Evolutionary conservation across 2,797 vertebrate genomes (phyloP), one percentile per base, ranked within the genome.

Genomic region (Salarias fasciatus): DNA sequence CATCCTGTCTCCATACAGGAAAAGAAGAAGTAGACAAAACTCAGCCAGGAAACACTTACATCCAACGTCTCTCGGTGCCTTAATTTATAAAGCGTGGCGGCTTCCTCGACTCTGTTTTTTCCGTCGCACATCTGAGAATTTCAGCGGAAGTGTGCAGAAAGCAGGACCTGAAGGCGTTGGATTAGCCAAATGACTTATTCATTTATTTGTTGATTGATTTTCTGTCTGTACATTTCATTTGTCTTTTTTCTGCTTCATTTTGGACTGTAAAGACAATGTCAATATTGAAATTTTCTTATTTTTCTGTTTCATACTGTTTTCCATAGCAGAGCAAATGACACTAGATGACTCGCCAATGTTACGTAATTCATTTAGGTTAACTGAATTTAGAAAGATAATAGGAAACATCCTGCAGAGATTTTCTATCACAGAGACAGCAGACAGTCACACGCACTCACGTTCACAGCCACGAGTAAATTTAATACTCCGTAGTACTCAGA

Each of bases 41-140:
- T 42, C 18, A 63, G 63, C 33, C 54, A 77, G 82, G 77, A 87
- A 85, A 75, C 14, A 58, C 49, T 64, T 18, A 33, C 45, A 71
- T 55, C 6, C 11, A 31, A 15, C 28, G 30, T 49, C 55, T 68
- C 35, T 54, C 29, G 11, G 44, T 69, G 43, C 44, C 15, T 68
- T 53, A 28, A 61, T 62, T 24, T 24, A 77, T 68, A 54, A 51
- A 47, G 8, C 2, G 12, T 6, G 12, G 42, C 52, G 51, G 59
- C 51, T 68, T 68, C 49, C 62, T 42, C 6, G 31, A 43, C 8
- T 38, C 40, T 51, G 49, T 67, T 65, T 52, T 60, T 79, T 76
- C 55, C 15, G 6, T 5, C 13, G 35, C 24, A 45, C 28, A 29
- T 77, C 72, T 72, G 47, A 57, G 49, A 58, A 6, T 2, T 52